Evolutionary conservation across 92 coral and sea anemone species (phyloP).

Genomic region (Epizoanthus ramosus): DNA sequence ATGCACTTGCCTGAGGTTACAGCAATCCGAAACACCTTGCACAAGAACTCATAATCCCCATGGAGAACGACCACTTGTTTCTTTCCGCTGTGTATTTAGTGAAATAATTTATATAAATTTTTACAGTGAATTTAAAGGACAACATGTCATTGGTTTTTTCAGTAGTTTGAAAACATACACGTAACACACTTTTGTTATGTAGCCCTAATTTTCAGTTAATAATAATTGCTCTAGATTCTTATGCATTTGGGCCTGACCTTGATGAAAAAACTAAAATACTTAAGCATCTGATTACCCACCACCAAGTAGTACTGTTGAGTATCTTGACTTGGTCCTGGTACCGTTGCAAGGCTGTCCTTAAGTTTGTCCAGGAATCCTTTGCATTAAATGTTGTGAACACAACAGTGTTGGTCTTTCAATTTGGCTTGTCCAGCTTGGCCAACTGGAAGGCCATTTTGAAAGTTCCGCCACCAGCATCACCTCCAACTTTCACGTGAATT

Average conservation of each 20-base stretch:
- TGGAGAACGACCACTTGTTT: slow-evolving; percentile 45
- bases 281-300: slow-evolving; percentile 3
- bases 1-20: slow-evolving; percentile 52
- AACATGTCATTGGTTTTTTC: neutral
- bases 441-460: slow-evolving; percentile 52
- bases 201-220: too few relatives aligned
- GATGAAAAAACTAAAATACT: too few relatives aligned
- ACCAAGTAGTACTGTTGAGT: slow-evolving; percentile 41
- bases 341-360: slow-evolving; percentile 20
- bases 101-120: slow-evolving; percentile 13
- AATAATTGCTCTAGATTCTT: too few relatives aligned
- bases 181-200: too few relatives aligned
- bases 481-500: slow-evolving; percentile 37
- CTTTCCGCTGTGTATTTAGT: slow-evolving; percentile 26
- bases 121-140: neutral
- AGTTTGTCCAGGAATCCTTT: slow-evolving; percentile 37
- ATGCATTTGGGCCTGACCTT: too few relatives aligned
- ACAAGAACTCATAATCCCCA: slow-evolving; percentile 49
- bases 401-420: slow-evolving; percentile 37
- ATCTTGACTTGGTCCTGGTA: slow-evolving; percentile 28
- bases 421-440: slow-evolving; percentile 44
- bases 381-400: slow-evolving; percentile 50
- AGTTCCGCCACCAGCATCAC: slow-evolving; percentile 50
- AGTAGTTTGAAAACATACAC: neutral
- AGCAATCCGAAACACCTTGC: slow-evolving; percentile 50